Evolutionary conservation across 2,113 vertebrate genomes (phyloP), one percentile per base, ranked within the genome.

Genomic region (Syrrhaptes paradoxus): DNA sequence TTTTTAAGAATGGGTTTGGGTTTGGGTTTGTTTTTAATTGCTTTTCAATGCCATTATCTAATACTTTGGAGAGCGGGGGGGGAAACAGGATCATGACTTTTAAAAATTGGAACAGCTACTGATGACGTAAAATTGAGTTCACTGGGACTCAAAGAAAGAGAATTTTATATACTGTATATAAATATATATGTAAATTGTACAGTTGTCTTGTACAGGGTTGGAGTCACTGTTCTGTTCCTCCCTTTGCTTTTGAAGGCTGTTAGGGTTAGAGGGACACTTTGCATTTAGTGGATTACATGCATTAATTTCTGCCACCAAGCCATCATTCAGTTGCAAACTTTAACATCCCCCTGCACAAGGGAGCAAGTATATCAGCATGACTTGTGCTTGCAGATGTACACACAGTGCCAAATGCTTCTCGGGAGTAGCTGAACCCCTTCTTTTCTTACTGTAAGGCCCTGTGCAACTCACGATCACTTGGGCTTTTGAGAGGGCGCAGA

Each of bases 151-250:
- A 87, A 97, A 93, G 94, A 97, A 95, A 98, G 96, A 97, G 91
- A 98, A 97, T 94, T 97, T 98, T 98, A 98, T 98, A 97, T 98
- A 97, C 97, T 98, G 98, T 98, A 98, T 97, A 98, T 98, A 98
- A 98, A 98, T 98, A 98, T 98, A 97, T 98, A 97, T 98, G 98
- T 98, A 98, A 98, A 98, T 98, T 98, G 98, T 98, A 98, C 98
- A 98, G 97, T 98, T 97, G 97, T 97, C 96, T 97, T 98, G 98
- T 98, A 98, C 97, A 98, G 97, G 96, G 58, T 97, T 97, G 94
- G 93, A 93, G 87, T 97, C 95, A 89, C 95, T 97, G 86, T 97
- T 96, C 92, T 57, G 43, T 96, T 77, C 52, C 58, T 93, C 66
- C 59, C 52, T 89, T 93, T 90, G 90, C 92, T 90, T 89, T 79